phyloP scores from a whole-genome alignment of 1,140 invertebrate species.

The Sitobion miscanthi region DNA sequence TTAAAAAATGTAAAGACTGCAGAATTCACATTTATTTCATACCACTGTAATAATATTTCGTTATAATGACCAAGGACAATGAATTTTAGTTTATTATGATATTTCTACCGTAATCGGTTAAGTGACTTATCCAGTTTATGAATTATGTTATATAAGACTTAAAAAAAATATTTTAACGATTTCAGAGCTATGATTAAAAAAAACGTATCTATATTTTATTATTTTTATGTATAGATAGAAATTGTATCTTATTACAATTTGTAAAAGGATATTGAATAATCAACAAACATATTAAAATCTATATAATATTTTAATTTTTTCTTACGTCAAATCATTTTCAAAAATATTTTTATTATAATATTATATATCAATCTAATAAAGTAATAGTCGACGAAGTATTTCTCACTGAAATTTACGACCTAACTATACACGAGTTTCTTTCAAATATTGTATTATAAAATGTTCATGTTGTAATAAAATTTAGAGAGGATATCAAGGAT shows the following conservation, averaged over 20 bases:
- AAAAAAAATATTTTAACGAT: background rate
- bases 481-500: background rate
- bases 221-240: too few species aligned
- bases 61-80: background rate
- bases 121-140: background rate
- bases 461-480: background rate
- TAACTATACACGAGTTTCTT: background rate
- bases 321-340: background rate
- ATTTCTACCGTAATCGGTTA: background rate
- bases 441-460: background rate
- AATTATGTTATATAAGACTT: background rate
- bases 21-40: background rate
- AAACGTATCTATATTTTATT: too few species aligned
- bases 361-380: background rate
- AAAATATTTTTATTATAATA: background rate
- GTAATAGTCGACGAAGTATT: background rate
- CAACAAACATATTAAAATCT: too few species aligned
- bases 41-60: background rate
- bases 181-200: too few species aligned
- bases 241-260: too few species aligned
- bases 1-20: background rate
- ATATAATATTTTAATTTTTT: background rate
- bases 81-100: background rate
- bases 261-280: too few species aligned
- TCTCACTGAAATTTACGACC: background rate